These are phyloP conservation scores for Taeniopygia guttata DNA, from an alignment of 2,797 vertebrate species.

Conservation along the genomic window DNA sequence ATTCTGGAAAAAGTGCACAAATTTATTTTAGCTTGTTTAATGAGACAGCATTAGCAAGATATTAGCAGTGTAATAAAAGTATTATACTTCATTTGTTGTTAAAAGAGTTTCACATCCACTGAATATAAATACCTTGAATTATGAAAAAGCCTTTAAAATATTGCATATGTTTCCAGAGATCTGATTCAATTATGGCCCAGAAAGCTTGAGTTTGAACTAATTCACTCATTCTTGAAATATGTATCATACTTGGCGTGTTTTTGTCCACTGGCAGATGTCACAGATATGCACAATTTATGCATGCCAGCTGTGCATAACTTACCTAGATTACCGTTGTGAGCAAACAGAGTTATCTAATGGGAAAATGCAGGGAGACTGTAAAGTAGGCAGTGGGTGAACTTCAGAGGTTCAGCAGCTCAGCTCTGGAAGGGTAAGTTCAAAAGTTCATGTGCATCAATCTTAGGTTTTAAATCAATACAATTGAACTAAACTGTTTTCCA, in stretches of 20 bases:
- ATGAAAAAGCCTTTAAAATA: conserved; percentile 31
- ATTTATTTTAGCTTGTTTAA: conserved; percentile 8
- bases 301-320: conserved; percentile 66
- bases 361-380: not conserved
- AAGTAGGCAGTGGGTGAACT: not conserved
- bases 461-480: conserved; percentile 44
- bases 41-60: not conserved
- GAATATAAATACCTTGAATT: conserved; percentile 43
- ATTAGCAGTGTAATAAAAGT: not conserved
- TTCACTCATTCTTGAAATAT: conserved; percentile 60
- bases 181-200: conserved; percentile 35
- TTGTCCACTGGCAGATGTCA: conserved; percentile 71
- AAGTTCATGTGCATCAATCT: conserved; percentile 9
- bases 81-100: not conserved
- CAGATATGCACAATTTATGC: conserved; percentile 71
- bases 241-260: conserved; percentile 39
- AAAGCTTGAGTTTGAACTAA: conserved; percentile 53
- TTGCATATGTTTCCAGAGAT: conserved; percentile 32
- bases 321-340: conserved; percentile 67
- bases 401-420: not conserved
- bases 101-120: not conserved
- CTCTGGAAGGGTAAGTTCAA: not conserved
- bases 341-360: conserved; percentile 53
- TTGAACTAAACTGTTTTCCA: not conserved
- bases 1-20: not conserved